Conservation (phyloP, 2,888 invertebrate species). For the Tuberolachnus salignus region DNA sequence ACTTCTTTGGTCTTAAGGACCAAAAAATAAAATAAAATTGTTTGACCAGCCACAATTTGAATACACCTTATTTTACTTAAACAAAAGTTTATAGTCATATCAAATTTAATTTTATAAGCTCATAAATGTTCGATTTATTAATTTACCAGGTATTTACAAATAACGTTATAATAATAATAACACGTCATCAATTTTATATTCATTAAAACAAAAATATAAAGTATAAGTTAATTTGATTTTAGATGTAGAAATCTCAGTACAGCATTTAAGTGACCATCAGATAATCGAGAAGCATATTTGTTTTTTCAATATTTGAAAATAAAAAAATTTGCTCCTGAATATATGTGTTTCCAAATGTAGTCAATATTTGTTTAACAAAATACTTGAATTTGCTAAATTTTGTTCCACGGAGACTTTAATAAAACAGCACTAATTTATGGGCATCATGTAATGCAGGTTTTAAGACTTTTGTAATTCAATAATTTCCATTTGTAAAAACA, state of each 20-base stretch:
- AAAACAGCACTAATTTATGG: neutral
- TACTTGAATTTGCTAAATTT: neutral
- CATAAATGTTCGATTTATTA: neutral
- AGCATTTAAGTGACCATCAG: neutral
- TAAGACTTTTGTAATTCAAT: neutral
- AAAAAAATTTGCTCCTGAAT: neutral
- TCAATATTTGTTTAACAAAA: neutral
- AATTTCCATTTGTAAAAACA: constrained; percentile 4
- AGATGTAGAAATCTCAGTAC: neutral
- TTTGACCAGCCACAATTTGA: neutral
- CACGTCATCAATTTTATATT: too few species aligned
- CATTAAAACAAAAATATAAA: too few species aligned
- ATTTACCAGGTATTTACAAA: neutral
- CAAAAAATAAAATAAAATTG: neutral
- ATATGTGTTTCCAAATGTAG: neutral
- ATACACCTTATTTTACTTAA: constrained; percentile 1
- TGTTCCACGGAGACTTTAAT: neutral
- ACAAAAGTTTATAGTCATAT: neutral
- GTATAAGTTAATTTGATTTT: too few species aligned
- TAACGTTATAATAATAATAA: neutral
- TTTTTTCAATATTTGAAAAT: neutral
- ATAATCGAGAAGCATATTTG: neutral
- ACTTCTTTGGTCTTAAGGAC: neutral
- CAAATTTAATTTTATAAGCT: neutral
- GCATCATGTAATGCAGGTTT: neutral